phyloP scores from a whole-genome alignment of 2,888 invertebrate species.

The Didymodactylos carnosus region DNA sequence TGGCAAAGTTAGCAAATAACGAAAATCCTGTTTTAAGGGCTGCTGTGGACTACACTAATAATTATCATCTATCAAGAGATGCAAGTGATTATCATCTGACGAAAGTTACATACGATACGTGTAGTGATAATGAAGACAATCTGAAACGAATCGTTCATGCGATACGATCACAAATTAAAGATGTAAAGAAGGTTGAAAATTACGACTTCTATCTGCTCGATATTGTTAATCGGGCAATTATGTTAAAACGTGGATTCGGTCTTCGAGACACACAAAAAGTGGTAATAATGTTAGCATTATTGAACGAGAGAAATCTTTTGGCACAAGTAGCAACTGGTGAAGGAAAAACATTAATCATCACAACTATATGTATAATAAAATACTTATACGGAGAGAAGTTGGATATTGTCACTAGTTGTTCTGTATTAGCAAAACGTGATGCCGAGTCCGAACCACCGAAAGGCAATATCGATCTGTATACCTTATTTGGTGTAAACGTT shows the following conservation, averaged over 20 bases:
- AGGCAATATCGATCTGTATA: neutral
- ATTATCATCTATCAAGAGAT: neutral
- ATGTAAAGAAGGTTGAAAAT: neutral
- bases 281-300: neutral
- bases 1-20: neutral
- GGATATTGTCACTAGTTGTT: neutral
- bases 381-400: neutral
- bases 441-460: neutral
- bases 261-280: neutral
- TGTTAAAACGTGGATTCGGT: neutral
- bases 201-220: neutral
- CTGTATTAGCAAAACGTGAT: neutral
- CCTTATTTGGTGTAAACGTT: neutral
- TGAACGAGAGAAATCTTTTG: neutral
- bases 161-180: neutral
- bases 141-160: neutral
- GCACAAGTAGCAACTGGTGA: neutral
- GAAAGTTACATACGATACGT: neutral
- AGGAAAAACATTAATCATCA: neutral
- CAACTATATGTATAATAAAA: neutral
- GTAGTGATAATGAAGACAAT: neutral
- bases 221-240: neutral
- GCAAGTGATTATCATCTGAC: neutral
- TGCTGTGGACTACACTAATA: neutral
- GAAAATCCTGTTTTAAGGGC: neutral